Evolutionary conservation across 2,888 invertebrate genomes (phyloP), one percentile per base, ranked within the genome.

Genomic region (Torymus tubicola): DNA sequence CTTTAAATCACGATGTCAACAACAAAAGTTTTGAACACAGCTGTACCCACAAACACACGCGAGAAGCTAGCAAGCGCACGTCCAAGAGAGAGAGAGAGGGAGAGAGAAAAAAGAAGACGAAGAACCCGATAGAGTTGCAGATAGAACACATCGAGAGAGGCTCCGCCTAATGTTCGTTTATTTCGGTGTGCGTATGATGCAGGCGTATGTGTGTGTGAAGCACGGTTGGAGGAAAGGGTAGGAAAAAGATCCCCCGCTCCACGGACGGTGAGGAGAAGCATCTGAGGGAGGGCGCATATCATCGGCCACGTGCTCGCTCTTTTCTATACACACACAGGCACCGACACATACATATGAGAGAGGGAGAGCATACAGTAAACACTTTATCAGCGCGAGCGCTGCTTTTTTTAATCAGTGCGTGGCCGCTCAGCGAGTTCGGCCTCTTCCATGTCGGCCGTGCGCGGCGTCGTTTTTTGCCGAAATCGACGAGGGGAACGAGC

Each of bases 401-500:
- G 42, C 42, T 60, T 63, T 68, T 58, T 71, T 78, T 72, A 72
- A 78, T 78, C 78, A 67, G 21, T 21, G 55, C 50, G n/a, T n/a
- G 21, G 18, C 67, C 72, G 65, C 65, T 65, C 24, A 16, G 50
- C 13, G 8, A 31, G 64, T 24, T 72, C 73, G 12, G 58, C 58
- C 79, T 73, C 55, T 67, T 63, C 53, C 69, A 55, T 55, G 72
- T 72, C 53, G 21, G 12, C 11, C 1, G 2, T 57, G 57, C 31
- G 65, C 11, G 60, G 13, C n/a, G 2, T 42, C n/a, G 53, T 68
- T 72, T 72, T 71, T 73, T 68, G 61, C 52, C 50, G 31, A 69
- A 69, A 78, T 78, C 55, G 60, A 72, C 18, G 68, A 8, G 21
- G 53, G 24, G n/a, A 14, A 31, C 21, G 52, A 10, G 42, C 42